Evolutionary conservation across 2,888 invertebrate genomes (phyloP).

Genomic region (Pemphredon lugubris): DNA sequence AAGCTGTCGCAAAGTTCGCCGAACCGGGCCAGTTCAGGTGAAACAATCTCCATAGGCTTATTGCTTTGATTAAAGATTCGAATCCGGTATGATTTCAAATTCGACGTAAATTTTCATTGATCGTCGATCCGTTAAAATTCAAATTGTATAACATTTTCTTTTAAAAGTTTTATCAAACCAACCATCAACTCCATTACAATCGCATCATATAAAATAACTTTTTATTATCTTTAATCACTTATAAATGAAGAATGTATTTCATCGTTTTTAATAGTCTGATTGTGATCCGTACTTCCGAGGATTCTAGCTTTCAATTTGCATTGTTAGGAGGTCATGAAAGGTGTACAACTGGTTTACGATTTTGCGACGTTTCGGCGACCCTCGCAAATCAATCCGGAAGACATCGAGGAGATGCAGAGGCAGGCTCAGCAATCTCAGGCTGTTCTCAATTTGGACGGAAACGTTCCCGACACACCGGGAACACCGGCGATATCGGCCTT

Average conservation of each 20-base stretch:
- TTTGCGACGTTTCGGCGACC: slow-evolving; percentile 89
- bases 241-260: no score
- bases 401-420: slow-evolving; percentile 81
- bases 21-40: slow-evolving; percentile 89
- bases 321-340: slow-evolving; percentile 91
- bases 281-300: no score
- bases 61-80: no score
- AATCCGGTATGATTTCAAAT: not conserved
- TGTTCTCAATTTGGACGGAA: slow-evolving; percentile 78
- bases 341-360: slow-evolving; percentile 91
- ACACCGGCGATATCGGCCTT: slow-evolving; percentile 91
- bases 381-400: slow-evolving; percentile 85
- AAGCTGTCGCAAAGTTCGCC: slow-evolving; percentile 89
- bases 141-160: no score
- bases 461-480: slow-evolving; percentile 84
- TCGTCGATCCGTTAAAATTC: no score
- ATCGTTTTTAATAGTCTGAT: no score
- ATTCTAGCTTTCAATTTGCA: not conserved
- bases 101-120: not conserved
- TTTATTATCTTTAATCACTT: no score
- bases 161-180: no score
- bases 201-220: no score
- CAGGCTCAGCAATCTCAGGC: slow-evolving; percentile 70
- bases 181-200: no score
- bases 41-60: slow-evolving; percentile 5